These are phyloP conservation scores for Epinotia bilunana DNA, from an alignment of 2,888 invertebrate genomes.

Conservation along the genomic window DNA sequence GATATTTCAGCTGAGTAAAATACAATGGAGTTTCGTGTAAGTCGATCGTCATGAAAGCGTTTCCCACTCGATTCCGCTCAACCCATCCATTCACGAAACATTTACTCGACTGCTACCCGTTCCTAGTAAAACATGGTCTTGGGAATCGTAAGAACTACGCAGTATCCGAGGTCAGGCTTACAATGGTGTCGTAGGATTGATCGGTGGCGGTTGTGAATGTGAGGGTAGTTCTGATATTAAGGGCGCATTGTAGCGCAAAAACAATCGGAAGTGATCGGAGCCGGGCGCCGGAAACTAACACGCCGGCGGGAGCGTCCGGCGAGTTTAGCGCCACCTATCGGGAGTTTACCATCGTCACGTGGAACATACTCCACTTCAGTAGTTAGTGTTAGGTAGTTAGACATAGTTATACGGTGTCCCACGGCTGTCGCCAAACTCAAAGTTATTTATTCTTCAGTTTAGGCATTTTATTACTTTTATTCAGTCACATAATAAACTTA, in stretches of 20 bases:
- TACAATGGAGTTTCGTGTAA: conserved; percentile 30
- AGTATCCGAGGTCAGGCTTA: background rate
- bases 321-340: conserved; percentile 32
- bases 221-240: conserved; percentile 53
- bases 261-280: conserved; percentile 71
- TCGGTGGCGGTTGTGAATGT: background rate
- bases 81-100: background rate
- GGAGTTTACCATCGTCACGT: conserved; percentile 23
- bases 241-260: conserved; percentile 65
- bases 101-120: background rate
- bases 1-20: background rate
- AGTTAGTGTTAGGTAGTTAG: background rate
- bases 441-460: too few species aligned
- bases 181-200: background rate
- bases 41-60: conserved; percentile 28
- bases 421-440: too few species aligned
- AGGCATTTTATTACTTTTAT: too few species aligned
- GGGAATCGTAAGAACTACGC: background rate
- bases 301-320: conserved; percentile 29
- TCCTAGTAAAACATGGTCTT: background rate
- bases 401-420: too few species aligned
- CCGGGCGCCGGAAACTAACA: conserved; percentile 55
- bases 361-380: conserved; percentile 3
- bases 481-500: too few species aligned
- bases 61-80: conserved; percentile 1